phyloP scores from a whole-genome alignment of 2,888 invertebrate species.

The Synergus laeviventris region DNA sequence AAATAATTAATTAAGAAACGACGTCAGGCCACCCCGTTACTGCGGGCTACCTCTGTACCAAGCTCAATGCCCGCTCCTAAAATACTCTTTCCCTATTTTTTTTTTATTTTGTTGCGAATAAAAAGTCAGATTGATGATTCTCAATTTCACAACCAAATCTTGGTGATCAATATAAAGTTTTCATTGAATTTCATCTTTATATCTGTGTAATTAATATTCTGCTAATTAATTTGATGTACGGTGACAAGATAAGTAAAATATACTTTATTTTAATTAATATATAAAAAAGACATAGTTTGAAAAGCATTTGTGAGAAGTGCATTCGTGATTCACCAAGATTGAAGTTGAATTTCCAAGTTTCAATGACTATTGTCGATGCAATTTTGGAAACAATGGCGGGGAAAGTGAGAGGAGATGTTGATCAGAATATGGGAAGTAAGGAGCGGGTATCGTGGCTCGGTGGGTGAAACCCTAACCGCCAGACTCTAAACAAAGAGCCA shows the following conservation, averaged over 20 bases:
- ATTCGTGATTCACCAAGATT: slow-evolving; percentile 12
- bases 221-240: background rate
- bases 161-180: background rate
- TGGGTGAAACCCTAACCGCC: slow-evolving; percentile 73
- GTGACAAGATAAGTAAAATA: background rate
- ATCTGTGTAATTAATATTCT: background rate
- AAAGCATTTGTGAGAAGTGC: background rate
- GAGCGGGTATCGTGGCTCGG: slow-evolving; percentile 71
- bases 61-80: slow-evolving; percentile 71
- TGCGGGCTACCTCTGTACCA: slow-evolving; percentile 74
- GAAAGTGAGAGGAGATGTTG: slow-evolving; percentile 32
- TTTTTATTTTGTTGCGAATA: slow-evolving; percentile 34
- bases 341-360: slow-evolving; percentile 28
- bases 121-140: background rate
- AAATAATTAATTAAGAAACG: slow-evolving; percentile 70
- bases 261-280: background rate
- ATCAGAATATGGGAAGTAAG: slow-evolving; percentile 51
- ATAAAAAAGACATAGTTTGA: too few species aligned
- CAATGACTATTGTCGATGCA: slow-evolving; percentile 17
- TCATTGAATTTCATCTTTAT: background rate
- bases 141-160: slow-evolving; percentile 4
- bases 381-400: slow-evolving; percentile 24
- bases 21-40: slow-evolving; percentile 76
- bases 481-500: slow-evolving; percentile 55
- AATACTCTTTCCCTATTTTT: slow-evolving; percentile 45